Base-by-base conservation (phyloP, 2,113 vertebrate species). In the Bubo blakistoni region DNA sequence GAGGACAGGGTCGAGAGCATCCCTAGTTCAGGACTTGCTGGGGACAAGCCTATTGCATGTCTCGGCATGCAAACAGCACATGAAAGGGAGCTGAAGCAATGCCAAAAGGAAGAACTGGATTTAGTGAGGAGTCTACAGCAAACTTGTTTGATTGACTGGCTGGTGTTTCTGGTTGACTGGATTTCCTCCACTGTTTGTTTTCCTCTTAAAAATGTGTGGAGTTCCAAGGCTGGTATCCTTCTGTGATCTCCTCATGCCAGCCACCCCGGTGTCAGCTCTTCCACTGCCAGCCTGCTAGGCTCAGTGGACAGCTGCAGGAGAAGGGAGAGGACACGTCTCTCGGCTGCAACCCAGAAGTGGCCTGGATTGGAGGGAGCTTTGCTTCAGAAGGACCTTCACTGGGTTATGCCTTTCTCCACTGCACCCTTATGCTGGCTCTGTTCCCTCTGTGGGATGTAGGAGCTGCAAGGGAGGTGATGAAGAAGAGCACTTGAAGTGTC, bases 61-160 rank as follows among this genome's bases (percentile, higher is more conserved):
- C 42, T 79, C 0, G 0, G 52, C 44, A 32, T 10, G 5, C 25
- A 46, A 1, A 71, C 25, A 92, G n/a, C 54, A 24, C 1, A 0
- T 29, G 25, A 76, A 67, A 58, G 30, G 4, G 11, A 52, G 38
- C 76, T 63, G 44, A 88, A 73, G 21, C 5, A 1, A 22, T 77
- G 44, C 77, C 42, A 42, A 11, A 88, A 59, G 46, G 46, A 88
- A 72, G 27, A 69, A 30, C 44, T 59, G 54, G 10, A 16, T 76
- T 69, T 92, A 44, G 13, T 54, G 34, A 80, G 54, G 61, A 67
- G 7, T 42, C 61, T 90, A 27, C 61, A 55, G 61, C 47, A 94
- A 90, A 80, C 24, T 78, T 4, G 1, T 57, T 66, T 10, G 2
- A 3, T 26, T 81, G 36, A 38, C 49, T 69, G 16, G 46, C 46